Base-by-base conservation (phyloP, 2,888 invertebrate species). In the Leptogaster cylindrica region DNA sequence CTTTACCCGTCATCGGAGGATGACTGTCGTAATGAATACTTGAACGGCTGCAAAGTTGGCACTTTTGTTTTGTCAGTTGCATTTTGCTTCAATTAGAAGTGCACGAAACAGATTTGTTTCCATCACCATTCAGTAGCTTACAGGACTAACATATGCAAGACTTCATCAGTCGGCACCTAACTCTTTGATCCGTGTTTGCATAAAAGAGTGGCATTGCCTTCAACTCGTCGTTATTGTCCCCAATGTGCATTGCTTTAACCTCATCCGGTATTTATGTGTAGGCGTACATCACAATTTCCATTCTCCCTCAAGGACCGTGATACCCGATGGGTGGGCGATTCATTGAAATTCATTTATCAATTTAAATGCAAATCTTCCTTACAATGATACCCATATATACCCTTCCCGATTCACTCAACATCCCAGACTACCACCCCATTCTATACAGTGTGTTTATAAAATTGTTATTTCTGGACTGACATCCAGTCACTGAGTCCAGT, bases 331-430 rank as follows among this genome's bases (percentile, higher is more conserved):
- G 20, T 51, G 65, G 41, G 36, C 51, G 36, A 23, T 55, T 68
- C 68, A 68, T 68, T 68, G 64, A 68, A 68, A 68, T 68, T 68
- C 68, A 68, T 68, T 68, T 68, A 55, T 63, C 68, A 68, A 68
- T 68, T 68, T 68, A 68, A 68, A 68, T 68, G 68, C 68, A 68
- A 68, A 68, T 68, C 64, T 52, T 55, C 16, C 55, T 55, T 55
- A 55, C 36, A 12, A 36, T 36, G 55, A 55, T 55, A 55, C 23
- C 39, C 20, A 25, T 20, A 23, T 36, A 16, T n/a, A 3, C 28
- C 4, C 12, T 28, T 5, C 50, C 50, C 16, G 25, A 46, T 46
- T 28, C 14, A 25, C 23, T 10, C n/a, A 20, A 23, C 12, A 14
- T 12, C 41, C 41, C 16, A 4, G 12, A 33, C 8, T 31, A 3